A percentile compares a stretch with the other conserved stretches of the same genome.
phyloP scores from a whole-genome alignment of 2,888 invertebrate genomes.

The Megamerina dolium region DNA sequence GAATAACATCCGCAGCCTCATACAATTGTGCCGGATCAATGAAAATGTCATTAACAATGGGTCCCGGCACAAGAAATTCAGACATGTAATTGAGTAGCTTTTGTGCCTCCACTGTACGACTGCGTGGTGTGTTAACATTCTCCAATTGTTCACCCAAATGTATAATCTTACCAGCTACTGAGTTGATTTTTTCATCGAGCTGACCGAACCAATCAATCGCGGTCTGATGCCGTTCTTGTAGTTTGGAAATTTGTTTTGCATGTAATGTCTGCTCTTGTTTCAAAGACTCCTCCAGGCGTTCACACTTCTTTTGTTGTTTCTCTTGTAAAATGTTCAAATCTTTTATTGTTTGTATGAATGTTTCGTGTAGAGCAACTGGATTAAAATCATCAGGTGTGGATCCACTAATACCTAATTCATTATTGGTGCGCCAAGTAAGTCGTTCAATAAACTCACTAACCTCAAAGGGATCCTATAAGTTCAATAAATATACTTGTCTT shows the following conservation, averaged over 20 bases:
- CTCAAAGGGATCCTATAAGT: slow-evolving; percentile 85
- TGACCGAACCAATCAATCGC: slow-evolving; percentile 86
- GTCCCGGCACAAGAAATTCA: slow-evolving; percentile 83
- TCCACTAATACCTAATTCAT: slow-evolving; percentile 56
- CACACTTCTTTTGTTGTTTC: slow-evolving; percentile 78
- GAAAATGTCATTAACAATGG: slow-evolving; percentile 78
- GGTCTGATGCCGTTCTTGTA: slow-evolving; percentile 81
- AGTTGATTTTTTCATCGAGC: slow-evolving; percentile 91
- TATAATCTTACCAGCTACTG: slow-evolving; percentile 94
- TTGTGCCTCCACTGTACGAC: slow-evolving; percentile 91
- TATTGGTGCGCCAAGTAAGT: slow-evolving; percentile 88
- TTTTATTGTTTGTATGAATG: slow-evolving; percentile 89
- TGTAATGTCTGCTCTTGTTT: slow-evolving; percentile 83
- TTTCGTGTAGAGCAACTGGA: slow-evolving; percentile 80
- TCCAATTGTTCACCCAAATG: slow-evolving; percentile 98
- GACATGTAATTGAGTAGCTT: slow-evolving; percentile 86
- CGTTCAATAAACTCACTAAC: slow-evolving; percentile 96
- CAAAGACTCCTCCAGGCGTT: slow-evolving; percentile 71
- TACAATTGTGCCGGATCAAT: slow-evolving; percentile 71
- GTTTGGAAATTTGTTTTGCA: slow-evolving; percentile 70
- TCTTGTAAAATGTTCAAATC: slow-evolving; percentile 72
- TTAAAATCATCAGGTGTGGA: slow-evolving; percentile 61
- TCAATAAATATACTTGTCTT: slow-evolving; percentile 3
- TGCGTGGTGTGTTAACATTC: slow-evolving; percentile 89
- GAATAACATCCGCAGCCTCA: slow-evolving; percentile 95